Conservation (phyloP, 2,113 vertebrate species). For the Mustela nigripes region DNA sequence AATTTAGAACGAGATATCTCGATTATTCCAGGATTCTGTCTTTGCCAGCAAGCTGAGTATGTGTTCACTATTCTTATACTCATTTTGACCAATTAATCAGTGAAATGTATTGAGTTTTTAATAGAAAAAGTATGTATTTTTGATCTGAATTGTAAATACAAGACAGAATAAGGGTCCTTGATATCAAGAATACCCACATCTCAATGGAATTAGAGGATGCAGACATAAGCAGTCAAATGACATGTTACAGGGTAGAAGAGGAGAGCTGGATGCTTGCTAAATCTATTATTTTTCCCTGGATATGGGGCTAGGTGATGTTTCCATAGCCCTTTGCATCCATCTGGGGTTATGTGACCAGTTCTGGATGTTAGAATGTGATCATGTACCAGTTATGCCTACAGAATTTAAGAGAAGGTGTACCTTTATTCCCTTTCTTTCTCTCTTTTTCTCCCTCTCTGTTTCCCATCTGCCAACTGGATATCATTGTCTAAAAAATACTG, state of each 20-base stretch:
- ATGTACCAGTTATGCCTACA: not conserved
- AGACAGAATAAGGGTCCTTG: not conserved
- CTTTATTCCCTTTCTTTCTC: not conserved
- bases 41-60: not conserved
- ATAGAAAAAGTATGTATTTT: not conserved
- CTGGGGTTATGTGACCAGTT: not conserved
- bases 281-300: too few relatives aligned
- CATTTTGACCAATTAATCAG: not conserved
- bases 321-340: not conserved
- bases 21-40: not conserved
- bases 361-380: not conserved
- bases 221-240: not conserved
- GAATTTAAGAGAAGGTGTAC: not conserved
- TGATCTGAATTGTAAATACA: not conserved
- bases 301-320: not conserved
- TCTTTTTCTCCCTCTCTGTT: not conserved
- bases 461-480: not conserved
- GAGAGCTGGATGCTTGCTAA: not conserved
- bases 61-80: not conserved
- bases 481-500: not conserved
- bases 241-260: not conserved
- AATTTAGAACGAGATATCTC: not conserved
- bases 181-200: not conserved
- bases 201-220: not conserved
- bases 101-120: not conserved